phyloP scores from a whole-genome alignment of 1,140 invertebrate species.

The Pemphigus obesinymphae region DNA sequence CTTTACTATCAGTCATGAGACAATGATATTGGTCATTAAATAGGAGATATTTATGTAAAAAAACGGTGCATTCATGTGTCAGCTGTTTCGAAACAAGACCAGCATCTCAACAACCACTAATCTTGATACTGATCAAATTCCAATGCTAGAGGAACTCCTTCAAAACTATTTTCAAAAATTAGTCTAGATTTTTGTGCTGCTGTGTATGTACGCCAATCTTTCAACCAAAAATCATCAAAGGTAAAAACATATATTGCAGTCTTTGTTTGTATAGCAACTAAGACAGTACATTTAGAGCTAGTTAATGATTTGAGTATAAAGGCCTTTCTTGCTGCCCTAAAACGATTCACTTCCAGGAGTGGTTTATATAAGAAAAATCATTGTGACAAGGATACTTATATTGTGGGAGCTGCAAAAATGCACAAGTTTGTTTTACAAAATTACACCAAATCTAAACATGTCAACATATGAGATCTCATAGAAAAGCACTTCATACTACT shows the following conservation, averaged over 20 bases:
- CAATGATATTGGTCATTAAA: constrained; percentile 20
- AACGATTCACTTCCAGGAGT: constrained; percentile 49
- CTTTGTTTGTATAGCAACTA: constrained; percentile 47
- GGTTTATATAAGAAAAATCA: constrained; percentile 47
- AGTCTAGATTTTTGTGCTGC: not conserved
- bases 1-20: too few species aligned
- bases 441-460: too few species aligned
- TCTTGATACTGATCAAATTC: constrained; percentile 14
- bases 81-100: not conserved
- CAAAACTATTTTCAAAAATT: not conserved
- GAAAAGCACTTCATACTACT: too few species aligned
- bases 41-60: not conserved
- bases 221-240: not conserved
- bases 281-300: constrained; percentile 49
- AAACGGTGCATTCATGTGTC: constrained; percentile 1
- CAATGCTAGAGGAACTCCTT: not conserved
- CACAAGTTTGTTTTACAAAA: too few species aligned
- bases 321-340: constrained; percentile 49
- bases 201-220: not conserved
- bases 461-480: too few species aligned
- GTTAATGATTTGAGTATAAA: constrained; percentile 46
- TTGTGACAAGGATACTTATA: constrained; percentile 51
- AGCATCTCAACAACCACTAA: not conserved
- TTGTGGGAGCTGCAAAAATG: constrained; percentile 49
- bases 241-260: constrained; percentile 47